Evolutionary conservation across 2,113 vertebrate species (phyloP).

Genomic region (Sialia sialis): DNA sequence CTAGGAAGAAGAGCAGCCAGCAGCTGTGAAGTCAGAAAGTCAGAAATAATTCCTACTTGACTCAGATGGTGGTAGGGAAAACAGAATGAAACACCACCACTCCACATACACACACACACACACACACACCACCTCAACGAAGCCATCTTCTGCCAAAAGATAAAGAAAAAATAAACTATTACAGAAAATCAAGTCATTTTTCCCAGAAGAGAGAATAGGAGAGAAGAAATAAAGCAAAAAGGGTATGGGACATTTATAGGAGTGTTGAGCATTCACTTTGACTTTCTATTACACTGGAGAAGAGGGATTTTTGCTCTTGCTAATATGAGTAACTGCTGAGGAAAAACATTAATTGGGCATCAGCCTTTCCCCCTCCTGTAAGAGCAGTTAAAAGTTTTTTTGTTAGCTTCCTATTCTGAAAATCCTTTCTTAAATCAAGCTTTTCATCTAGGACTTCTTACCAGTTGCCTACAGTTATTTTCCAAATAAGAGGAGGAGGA

Average conservation of each 20-base stretch:
- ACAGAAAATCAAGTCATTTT: background rate
- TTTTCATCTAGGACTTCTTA: background rate
- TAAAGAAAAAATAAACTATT: background rate
- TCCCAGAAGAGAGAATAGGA: background rate
- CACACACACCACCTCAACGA: background rate
- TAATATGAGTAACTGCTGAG: background rate
- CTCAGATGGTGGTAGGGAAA: background rate
- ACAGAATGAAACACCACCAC: background rate
- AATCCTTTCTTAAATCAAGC: background rate
- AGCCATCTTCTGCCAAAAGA: background rate
- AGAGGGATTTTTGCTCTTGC: background rate
- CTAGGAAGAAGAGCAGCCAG: background rate
- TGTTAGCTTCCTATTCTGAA: background rate
- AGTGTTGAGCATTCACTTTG: background rate
- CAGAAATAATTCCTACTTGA: background rate
- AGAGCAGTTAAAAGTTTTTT: background rate
- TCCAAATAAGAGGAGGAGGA: background rate
- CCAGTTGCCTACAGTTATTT: background rate
- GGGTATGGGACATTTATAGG: rapidly evolving
- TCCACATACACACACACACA: background rate
- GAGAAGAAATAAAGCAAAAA: background rate
- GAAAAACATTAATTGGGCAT: background rate
- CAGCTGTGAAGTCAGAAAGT: background rate
- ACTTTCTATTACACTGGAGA: background rate
- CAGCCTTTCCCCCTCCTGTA: background rate